Percentiles rank a stretch among this genome's conserved stretches.
phyloP scores from a whole-genome alignment of 2,797 vertebrate species.

The Holocentrus rufus region DNA sequence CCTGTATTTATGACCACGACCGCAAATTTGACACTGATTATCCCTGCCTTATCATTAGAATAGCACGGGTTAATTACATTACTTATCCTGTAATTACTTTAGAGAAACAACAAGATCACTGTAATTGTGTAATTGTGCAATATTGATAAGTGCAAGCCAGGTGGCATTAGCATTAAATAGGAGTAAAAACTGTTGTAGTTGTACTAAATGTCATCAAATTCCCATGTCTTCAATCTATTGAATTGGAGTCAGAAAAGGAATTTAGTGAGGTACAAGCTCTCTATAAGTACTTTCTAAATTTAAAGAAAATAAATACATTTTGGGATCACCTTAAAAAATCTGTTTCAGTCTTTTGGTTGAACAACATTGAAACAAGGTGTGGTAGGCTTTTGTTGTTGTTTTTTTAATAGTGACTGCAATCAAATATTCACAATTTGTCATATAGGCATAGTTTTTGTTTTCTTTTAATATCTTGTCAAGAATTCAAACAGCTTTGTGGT shows the following conservation, averaged over 20 bases:
- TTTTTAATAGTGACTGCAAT: too few species aligned
- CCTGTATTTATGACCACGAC: slow-evolving; percentile 27
- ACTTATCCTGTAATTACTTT: slow-evolving; percentile 61
- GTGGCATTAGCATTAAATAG: not conserved
- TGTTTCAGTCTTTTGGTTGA: too few species aligned
- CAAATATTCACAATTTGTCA: too few species aligned
- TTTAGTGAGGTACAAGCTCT: not conserved
- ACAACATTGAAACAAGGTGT: too few species aligned
- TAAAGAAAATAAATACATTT: too few species aligned
- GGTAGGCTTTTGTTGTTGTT: too few species aligned
- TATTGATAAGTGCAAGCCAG: slow-evolving; percentile 8
- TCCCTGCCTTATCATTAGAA: slow-evolving; percentile 63
- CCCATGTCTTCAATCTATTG: not conserved
- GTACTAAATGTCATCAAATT: not conserved
- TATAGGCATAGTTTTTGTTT: too few species aligned
- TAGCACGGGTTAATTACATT: slow-evolving; percentile 45
- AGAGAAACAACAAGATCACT: slow-evolving; percentile 28
- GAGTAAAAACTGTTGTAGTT: not conserved
- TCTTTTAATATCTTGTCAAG: slow-evolving; percentile 24
- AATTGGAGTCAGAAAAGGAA: not conserved
- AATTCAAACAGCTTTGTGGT: slow-evolving; percentile 18
- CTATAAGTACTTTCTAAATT: not conserved
- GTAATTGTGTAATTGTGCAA: slow-evolving; percentile 37
- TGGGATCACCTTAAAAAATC: too few species aligned
- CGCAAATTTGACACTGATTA: slow-evolving; percentile 41